Conservation (phyloP, 2,888 invertebrate genomes). For the Hemaris fuciformis region DNA sequence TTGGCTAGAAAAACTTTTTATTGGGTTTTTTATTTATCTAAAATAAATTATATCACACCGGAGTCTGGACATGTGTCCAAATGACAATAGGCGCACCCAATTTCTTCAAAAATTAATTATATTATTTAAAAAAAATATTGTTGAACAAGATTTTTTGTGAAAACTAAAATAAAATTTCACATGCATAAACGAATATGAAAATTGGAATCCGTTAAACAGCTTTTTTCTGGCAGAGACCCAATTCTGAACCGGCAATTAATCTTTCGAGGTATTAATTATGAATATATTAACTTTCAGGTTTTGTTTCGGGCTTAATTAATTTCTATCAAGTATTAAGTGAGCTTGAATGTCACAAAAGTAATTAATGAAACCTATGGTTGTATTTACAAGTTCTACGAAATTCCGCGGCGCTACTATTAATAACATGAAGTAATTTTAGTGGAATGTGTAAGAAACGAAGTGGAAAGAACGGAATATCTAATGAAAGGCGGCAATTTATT, state of each 20-base stretch:
- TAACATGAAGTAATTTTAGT: background rate
- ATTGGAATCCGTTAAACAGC: background rate
- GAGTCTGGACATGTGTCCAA: too few relatives aligned
- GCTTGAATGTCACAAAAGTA: background rate
- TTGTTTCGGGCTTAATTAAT: slow-evolving; percentile 5
- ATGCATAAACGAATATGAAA: background rate
- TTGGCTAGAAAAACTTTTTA: background rate
- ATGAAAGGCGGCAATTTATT: too few relatives aligned
- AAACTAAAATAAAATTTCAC: background rate
- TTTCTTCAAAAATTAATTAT: too few relatives aligned
- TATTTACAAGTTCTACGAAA: background rate
- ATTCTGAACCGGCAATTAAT: background rate
- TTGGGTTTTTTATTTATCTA: background rate
- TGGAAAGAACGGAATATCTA: too few relatives aligned
- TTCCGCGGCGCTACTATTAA: background rate
- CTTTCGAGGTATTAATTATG: slow-evolving; percentile 1
- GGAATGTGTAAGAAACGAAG: too few relatives aligned
- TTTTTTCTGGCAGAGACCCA: background rate
- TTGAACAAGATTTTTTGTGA: background rate
- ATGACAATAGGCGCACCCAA: too few relatives aligned
- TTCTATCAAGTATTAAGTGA: background rate
- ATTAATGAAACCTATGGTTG: background rate
- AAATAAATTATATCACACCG: too few relatives aligned
- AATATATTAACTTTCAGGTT: slow-evolving; percentile 4
- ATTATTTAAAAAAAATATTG: too few relatives aligned